Evolutionary conservation across 1,140 invertebrate genomes (phyloP), one percentile per base, ranked within the genome.

Genomic region (Sarcophaga bullata): DNA sequence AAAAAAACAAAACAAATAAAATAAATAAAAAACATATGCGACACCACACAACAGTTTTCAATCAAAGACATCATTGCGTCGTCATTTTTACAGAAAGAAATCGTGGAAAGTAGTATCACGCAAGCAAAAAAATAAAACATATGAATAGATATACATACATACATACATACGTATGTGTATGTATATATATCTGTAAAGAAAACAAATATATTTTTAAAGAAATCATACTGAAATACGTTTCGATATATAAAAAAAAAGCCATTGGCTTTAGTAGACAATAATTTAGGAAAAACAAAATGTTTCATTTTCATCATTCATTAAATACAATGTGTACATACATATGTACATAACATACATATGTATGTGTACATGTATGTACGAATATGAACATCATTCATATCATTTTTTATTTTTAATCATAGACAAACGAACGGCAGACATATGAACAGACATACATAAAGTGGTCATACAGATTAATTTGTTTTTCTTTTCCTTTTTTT

Each of bases 31-130:
- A 75, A 75, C 8, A 58, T 13, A 58, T 58, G n/a, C 11, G 54
- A 13, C 54, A n/a, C 11, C 11, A 58, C n/a, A 68, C 54, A 68
- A 68, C 62, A 68, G 62, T 68, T 68, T 68, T 68, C 62, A 68
- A 68, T 68, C 62, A 68, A 68, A 68, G 62, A 68, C 62, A 68
- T 68, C 62, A 68, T 37, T 37, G 62, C 17, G 19, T 68, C 62
- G 17, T 19, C 62, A 68, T n/a, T 68, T 19, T 68, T 68, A 68
- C 62, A 68, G n/a, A 68, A 68, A 58, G 6, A 58, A 5, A 13
- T 58, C n/a, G 11, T 58, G 13, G n/a, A 58, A 13, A 58, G 54
- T 15, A 58, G 62, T 19, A n/a, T 19, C 62, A 68, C n/a, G n/a
- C 52, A 68, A 17, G 19, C n/a, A 4, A 68, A 19, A 9, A 3